Evolutionary conservation across 2,888 invertebrate species (phyloP), one percentile per base, ranked within the genome.

Genomic region (Hydrotaea diabolus): DNA sequence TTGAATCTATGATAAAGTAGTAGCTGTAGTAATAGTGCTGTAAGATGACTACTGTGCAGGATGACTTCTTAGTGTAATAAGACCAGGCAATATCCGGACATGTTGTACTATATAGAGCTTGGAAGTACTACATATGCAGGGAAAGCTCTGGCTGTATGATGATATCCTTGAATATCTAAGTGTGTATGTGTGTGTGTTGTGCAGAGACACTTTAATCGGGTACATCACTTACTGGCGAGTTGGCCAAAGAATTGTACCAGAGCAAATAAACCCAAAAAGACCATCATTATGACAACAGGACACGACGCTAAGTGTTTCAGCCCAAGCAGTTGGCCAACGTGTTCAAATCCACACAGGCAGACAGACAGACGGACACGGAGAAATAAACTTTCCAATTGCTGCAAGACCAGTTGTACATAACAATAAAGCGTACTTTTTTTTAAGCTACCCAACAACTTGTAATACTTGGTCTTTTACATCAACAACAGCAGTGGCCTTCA

Each of bases 171-270:
- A 2, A 9, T 21, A 17, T 55, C 0, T 55, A 55, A 55, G 19
- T 21, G 39, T 55, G 53, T 64, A 21, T 73, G 13, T 64, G 57
- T 59, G 43, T 59, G 31, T 66, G 39, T 23, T 83, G 77, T 73
- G 36, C 79, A 74, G 83, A 85, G 85, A 85, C 83, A 77, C 81
- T 86, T 86, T 86, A 87, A 87, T 86, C 86, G 86, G 82, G 69
- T 79, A 71, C 80, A 85, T 85, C 83, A 85, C 80, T 84, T 84
- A 82, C 55, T 83, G 81, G 66, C 59, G 2, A 39, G 36, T 46
- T 72, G 13, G 31, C 43, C 17, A 39, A 55, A 39, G n/a, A 81
- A 66, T 21, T 43, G 69, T 11, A 39, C 36, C 23, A 46, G 39
- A 57, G 19, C 8, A 75, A 77, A 74, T 71, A 71, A 64, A 31